These are phyloP conservation scores for Chelonus formosanus DNA, from an alignment of 2,888 invertebrate genomes.

Conservation along the genomic window DNA sequence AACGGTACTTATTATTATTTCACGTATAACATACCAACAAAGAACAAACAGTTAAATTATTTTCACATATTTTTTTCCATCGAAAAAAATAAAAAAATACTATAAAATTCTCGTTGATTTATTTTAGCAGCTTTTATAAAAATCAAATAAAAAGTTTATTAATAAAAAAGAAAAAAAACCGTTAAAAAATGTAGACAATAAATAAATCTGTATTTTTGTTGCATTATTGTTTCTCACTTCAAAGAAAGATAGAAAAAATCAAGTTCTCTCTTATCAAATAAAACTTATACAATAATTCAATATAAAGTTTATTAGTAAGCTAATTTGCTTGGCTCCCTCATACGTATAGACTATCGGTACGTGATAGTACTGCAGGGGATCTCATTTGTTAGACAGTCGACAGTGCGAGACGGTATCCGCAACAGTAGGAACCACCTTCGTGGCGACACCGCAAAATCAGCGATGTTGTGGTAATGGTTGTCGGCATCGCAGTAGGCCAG, in stretches of 20 bases:
- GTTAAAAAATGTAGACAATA: too few relatives aligned
- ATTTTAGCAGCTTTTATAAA: too few relatives aligned
- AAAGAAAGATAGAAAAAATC: too few relatives aligned
- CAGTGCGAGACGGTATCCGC: slow-evolving; percentile 47
- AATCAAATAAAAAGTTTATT: too few relatives aligned
- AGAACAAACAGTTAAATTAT: too few relatives aligned
- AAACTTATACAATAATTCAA: neutral
- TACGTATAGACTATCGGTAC: neutral
- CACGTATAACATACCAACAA: too few relatives aligned
- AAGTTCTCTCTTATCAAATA: neutral
- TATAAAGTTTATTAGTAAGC: slow-evolving; percentile 4
- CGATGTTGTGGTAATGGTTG: slow-evolving; percentile 21
- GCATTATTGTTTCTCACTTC: too few relatives aligned
- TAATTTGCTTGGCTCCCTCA: neutral
- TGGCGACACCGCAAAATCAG: slow-evolving; percentile 2
- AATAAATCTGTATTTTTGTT: too few relatives aligned
- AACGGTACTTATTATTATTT: too few relatives aligned
- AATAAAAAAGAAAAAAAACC: too few relatives aligned
- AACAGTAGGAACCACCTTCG: slow-evolving; percentile 40
- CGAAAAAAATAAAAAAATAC: neutral
- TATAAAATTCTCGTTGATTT: too few relatives aligned
- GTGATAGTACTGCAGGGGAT: slow-evolving; percentile 28
- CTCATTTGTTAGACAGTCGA: slow-evolving; percentile 52
- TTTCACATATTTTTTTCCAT: neutral
- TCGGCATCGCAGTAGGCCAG: slow-evolving; percentile 48